Conservation (phyloP, 2,797 vertebrate species). For the Lepilemur septentrionalis region DNA sequence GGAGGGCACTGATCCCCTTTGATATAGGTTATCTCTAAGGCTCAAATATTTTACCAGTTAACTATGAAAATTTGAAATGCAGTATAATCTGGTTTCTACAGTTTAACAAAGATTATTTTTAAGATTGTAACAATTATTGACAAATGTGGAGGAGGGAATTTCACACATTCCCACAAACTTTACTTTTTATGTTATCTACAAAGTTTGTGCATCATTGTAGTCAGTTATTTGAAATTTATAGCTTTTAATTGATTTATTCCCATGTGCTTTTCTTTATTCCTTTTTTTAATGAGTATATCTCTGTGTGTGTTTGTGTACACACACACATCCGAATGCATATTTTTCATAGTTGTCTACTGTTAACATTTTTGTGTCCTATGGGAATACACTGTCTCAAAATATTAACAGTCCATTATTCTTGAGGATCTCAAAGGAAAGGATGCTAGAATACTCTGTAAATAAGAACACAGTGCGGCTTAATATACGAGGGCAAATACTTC, state of each 20-base stretch:
- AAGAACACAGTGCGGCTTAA: not conserved
- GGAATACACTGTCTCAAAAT: not conserved
- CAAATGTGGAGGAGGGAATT: not conserved
- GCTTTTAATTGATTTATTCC: not conserved
- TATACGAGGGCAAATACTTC: not conserved
- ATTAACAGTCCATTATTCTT: not conserved
- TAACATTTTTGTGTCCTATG: not conserved
- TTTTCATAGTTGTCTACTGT: not conserved
- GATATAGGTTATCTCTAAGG: not conserved
- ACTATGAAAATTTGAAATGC: not conserved
- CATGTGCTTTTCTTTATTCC: not conserved
- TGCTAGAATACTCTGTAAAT: not conserved
- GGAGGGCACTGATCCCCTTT: not conserved
- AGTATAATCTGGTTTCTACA: not conserved
- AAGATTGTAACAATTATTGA: not conserved
- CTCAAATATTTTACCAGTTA: not conserved
- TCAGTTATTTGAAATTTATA: not conserved
- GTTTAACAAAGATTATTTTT: not conserved
- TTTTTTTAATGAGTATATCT: not conserved
- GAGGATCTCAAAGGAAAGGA: not conserved
- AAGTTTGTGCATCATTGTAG: not conserved
- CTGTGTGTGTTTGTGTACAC: not conserved
- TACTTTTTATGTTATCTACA: not conserved
- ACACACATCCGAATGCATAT: not conserved
- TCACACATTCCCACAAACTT: not conserved